Evolutionary conservation across 2,888 invertebrate species (phyloP).

Genomic region (Dorcus hopei): DNA sequence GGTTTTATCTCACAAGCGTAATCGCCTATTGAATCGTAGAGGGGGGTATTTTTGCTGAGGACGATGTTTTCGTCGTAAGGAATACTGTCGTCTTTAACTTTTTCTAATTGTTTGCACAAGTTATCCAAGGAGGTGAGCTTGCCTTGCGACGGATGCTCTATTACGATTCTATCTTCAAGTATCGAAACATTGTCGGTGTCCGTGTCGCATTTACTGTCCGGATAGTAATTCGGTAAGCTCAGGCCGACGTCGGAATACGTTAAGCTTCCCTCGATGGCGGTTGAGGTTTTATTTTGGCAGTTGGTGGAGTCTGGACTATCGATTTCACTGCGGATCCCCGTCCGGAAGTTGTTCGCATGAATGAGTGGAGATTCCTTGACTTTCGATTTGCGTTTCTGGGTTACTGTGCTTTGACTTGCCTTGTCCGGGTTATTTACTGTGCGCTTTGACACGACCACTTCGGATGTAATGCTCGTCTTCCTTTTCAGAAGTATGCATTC

Average conservation of each 20-base stretch:
- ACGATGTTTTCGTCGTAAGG: constrained; percentile 48
- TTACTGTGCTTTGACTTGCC: constrained; percentile 7
- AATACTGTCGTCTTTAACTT: constrained; percentile 25
- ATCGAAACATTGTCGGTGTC: constrained; percentile 51
- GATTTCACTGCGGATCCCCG: constrained; percentile 47
- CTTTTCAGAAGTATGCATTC: constrained; percentile 23
- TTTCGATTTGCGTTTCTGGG: constrained; percentile 9
- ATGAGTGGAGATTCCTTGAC: constrained; percentile 3
- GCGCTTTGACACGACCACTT: constrained; percentile 30
- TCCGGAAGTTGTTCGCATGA: constrained; percentile 12
- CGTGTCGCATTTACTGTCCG: constrained; percentile 51
- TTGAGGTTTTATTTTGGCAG: constrained; percentile 57
- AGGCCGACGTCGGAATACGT: constrained; percentile 48
- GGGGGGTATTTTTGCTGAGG: constrained; percentile 37
- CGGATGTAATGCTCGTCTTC: constrained; percentile 30
- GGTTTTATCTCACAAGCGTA: constrained; percentile 28
- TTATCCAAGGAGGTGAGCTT: not conserved
- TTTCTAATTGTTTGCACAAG: not conserved
- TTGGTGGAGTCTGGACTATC: constrained; percentile 57
- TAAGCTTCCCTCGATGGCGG: constrained; percentile 41
- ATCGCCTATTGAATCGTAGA: constrained; percentile 36
- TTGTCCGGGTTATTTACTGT: constrained; percentile 19
- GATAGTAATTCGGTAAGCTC: constrained; percentile 48
- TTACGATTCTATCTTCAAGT: constrained; percentile 15
- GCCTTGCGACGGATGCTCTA: not conserved